These are phyloP conservation scores for Machimus atricapillus DNA, from an alignment of 2,888 invertebrate genomes.

Conservation along the genomic window DNA sequence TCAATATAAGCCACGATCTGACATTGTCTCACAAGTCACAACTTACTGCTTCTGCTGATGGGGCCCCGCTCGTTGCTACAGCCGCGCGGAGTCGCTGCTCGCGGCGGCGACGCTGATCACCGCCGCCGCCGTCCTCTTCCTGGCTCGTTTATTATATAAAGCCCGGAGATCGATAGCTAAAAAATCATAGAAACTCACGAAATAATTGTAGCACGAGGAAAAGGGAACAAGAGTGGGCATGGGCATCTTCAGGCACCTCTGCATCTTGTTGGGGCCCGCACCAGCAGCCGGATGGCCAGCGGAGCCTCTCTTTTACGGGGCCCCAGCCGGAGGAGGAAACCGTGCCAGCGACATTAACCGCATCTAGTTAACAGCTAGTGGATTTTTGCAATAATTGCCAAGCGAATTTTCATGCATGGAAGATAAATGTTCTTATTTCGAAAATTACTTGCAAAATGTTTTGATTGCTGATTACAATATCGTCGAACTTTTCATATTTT, in stretches of 20 bases:
- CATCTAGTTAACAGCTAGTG: neutral
- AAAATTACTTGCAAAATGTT: neutral
- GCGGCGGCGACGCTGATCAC: slow-evolving; percentile 18
- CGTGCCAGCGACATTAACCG: slow-evolving; percentile 5
- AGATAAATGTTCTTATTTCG: neutral
- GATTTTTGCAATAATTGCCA: slow-evolving; percentile 8
- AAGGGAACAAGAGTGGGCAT: slow-evolving; percentile 3
- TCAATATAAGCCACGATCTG: slow-evolving; percentile 46
- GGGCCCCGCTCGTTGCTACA: slow-evolving; percentile 8
- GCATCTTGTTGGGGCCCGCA: neutral
- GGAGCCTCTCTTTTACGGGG: neutral
- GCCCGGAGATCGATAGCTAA: slow-evolving; percentile 36
- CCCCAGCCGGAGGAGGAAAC: neutral
- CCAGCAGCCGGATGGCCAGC: neutral
- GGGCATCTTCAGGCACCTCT: neutral
- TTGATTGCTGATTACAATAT: neutral
- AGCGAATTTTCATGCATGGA: neutral
- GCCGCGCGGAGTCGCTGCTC: neutral
- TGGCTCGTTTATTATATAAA: slow-evolving; percentile 34
- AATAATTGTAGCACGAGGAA: slow-evolving; percentile 45
- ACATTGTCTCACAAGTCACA: slow-evolving; percentile 44
- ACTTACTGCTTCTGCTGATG: slow-evolving; percentile 43
- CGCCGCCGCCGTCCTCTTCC: slow-evolving; percentile 19
- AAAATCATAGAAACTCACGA: slow-evolving; percentile 46
- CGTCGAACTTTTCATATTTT: no score